These are phyloP conservation scores for Nemotelus pantherinus DNA, from an alignment of 2,888 invertebrate species.

Conservation along the genomic window DNA sequence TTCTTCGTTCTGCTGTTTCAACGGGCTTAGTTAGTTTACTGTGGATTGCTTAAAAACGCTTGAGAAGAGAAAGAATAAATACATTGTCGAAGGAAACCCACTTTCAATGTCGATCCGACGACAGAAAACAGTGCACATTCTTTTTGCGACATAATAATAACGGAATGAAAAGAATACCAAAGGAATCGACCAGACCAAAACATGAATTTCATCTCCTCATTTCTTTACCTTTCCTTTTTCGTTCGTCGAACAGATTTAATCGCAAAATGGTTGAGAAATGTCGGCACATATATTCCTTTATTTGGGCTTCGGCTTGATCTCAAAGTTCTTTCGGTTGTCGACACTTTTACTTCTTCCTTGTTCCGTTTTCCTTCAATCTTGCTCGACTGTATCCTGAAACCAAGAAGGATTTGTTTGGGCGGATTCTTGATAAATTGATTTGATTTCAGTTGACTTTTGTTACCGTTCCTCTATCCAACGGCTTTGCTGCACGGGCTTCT, in stretches of 20 bases:
- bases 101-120: conserved; percentile 10
- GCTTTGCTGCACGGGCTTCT: neutral
- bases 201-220: conserved; percentile 5
- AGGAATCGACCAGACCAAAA: neutral
- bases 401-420: conserved; percentile 42
- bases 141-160: conserved; percentile 27
- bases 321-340: conserved; percentile 22
- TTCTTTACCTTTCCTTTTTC: neutral
- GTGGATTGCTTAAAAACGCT: neutral
- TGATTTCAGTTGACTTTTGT: conserved; percentile 44
- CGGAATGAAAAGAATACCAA: conserved; percentile 22
- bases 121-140: conserved; percentile 17
- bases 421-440: conserved; percentile 43
- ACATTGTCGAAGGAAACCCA: conserved; percentile 14
- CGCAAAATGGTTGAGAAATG: conserved; percentile 38
- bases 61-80: conserved; percentile 8
- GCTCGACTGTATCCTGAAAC: conserved; percentile 1
- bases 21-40: neutral
- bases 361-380: neutral
- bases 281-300: conserved; percentile 31
- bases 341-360: neutral
- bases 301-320: conserved; percentile 27
- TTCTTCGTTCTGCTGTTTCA: neutral
- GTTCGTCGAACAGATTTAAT: conserved; percentile 20
- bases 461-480: neutral